These are phyloP conservation scores for Paraplagusia blochii DNA, from an alignment of 2,113 vertebrate genomes.

Conservation along the genomic window DNA sequence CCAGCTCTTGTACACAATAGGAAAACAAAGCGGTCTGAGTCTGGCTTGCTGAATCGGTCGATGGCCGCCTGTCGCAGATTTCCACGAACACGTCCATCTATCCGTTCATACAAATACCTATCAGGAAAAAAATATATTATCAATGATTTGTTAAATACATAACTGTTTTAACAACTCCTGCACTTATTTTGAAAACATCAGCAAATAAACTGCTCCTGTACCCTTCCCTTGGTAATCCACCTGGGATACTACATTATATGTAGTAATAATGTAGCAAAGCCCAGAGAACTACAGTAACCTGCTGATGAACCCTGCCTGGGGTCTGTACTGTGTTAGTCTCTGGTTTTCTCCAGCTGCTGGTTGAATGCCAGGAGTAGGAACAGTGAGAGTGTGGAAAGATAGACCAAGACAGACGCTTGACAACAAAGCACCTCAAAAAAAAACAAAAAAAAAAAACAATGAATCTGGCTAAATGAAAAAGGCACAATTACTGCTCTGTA, in stretches of 20 bases:
- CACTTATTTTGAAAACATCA: no score
- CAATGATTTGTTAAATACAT: conserved; percentile 1
- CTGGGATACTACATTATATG: conserved; percentile 46
- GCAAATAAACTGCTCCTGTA: conserved; percentile 5
- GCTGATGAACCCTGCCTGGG: conserved; percentile 64
- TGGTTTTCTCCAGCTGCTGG: conserved; percentile 35
- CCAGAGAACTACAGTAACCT: conserved; percentile 61
- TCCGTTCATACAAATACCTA: conserved; percentile 95
- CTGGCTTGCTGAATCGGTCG: conserved; percentile 96
- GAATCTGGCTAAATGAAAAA: no score
- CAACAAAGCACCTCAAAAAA: no score
- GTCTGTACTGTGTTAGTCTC: conserved; percentile 38
- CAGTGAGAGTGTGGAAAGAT: background rate
- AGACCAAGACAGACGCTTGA: background rate
- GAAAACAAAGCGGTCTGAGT: conserved; percentile 97
- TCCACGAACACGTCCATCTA: conserved; percentile 93
- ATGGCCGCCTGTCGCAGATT: conserved; percentile 96
- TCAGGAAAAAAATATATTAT: background rate
- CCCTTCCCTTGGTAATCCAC: conserved; percentile 51
- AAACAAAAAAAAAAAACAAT: no score
- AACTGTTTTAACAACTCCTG: background rate
- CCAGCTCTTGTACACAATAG: conserved; percentile 95
- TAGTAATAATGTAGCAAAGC: conserved; percentile 47
- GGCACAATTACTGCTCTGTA: no score
- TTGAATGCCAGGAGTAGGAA: conserved; percentile 17